phyloP scores from a whole-genome alignment of 2,888 invertebrate genomes.

The Isotomurus palustris region DNA sequence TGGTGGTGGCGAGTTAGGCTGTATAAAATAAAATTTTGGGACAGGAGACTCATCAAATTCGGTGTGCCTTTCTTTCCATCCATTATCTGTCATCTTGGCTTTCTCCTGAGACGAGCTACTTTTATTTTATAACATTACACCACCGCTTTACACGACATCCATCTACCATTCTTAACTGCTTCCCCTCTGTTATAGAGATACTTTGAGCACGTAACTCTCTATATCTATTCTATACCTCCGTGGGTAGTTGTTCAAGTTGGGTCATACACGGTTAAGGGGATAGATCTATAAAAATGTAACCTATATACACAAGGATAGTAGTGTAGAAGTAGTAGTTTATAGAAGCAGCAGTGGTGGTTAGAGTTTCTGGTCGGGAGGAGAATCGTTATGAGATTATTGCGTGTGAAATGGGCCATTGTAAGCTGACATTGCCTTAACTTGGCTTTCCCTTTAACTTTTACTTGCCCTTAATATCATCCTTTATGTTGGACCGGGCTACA shows the following conservation, averaged over 20 bases:
- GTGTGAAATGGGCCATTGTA: conserved; percentile 46
- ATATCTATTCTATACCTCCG: too few relatives aligned
- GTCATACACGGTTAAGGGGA: too few relatives aligned
- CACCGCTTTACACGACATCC: too few relatives aligned
- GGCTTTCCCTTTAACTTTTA: conserved; percentile 39
- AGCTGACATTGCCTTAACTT: conserved; percentile 44
- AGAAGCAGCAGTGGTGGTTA: conserved; percentile 3
- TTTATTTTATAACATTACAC: too few relatives aligned
- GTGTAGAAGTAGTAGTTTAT: neutral
- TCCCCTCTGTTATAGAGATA: too few relatives aligned
- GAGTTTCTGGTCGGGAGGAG: conserved; percentile 11
- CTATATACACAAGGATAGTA: conserved; percentile 6
- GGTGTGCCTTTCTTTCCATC: conserved; percentile 3
- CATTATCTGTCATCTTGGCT: conserved; percentile 1
- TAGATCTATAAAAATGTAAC: conserved; percentile 6
- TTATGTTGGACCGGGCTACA: too few relatives aligned
- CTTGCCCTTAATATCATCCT: conserved; percentile 37
- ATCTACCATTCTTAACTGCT: too few relatives aligned
- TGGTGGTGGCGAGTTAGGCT: neutral
- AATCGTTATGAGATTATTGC: conserved; percentile 45
- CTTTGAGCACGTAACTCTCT: too few relatives aligned
- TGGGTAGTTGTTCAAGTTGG: too few relatives aligned
- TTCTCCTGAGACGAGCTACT: too few relatives aligned
- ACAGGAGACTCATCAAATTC: neutral
- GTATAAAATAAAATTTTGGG: conserved; percentile 3